Evolutionary conservation across 2,797 vertebrate species (phyloP), one percentile per base, ranked within the genome.

Genomic region (Triplophysa bombifrons): DNA sequence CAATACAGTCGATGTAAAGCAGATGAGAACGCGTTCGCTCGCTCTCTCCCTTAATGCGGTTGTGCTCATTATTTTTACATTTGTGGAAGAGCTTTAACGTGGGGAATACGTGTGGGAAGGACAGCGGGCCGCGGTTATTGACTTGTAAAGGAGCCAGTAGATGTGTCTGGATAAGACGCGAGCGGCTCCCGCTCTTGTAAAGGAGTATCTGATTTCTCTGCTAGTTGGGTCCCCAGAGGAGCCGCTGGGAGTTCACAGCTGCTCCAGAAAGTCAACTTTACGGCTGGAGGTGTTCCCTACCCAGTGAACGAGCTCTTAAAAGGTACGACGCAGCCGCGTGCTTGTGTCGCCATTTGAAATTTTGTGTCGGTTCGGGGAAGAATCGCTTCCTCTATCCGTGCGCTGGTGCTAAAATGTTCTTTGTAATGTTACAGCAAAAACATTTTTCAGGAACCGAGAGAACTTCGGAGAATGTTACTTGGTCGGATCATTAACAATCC

Each of bases 221-320:
- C 95, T 96, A 94, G 95, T 93, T 95, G 93, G 93, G 91, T 96
- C 95, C 94, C 96, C 80, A 77, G 95, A 95, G 96, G 93, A 91
- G 90, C 88, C 86, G 87, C 79, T 94, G 0, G 91, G 90, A 92
- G 93, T 90, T 93, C 93, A 90, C 93, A 93, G 94, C 93, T 94
- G 93, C 95, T 94, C 85, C 90, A 81, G 71, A 84, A 83, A 90
- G 90, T 88, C 85, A 91, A 93, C 94, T 94, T 90, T 95, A 93
- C 93, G 93, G 92, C 34, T 91, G 50, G 89, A 94, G 94, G 93
- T 91, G 89, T 93, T 94, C 92, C 91, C 88, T 88, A 92, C 19
- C 19, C 22, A 27, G 53, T 58, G 65, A 69, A 75, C 72, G 12
- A 22, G 2, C 3, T 64, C 46, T 74, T 61, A 50, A 60, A 74